phyloP scores from a whole-genome alignment of 1,140 invertebrate genomes.

The Diabrotica undecimpunctata region DNA sequence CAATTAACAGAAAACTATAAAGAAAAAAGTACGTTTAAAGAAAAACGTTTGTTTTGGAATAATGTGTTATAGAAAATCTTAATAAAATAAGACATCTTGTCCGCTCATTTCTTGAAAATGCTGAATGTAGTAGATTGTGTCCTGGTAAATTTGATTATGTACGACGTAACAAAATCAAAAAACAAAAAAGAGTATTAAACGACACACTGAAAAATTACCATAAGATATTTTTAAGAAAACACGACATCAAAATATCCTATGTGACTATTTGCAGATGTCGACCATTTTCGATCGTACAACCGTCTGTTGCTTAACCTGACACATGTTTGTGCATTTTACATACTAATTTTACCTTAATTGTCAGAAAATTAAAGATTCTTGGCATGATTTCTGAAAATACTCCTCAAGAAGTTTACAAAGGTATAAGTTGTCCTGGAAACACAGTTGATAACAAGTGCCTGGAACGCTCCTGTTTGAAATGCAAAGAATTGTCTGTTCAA shows the following conservation, averaged over 20 bases:
- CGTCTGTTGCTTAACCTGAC: too few species aligned
- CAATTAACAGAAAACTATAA: too few species aligned
- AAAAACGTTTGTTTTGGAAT: too few species aligned
- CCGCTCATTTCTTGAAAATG: too few species aligned
- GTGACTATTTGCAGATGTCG: too few species aligned
- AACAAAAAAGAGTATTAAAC: constrained; percentile 1
- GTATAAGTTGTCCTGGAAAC: neutral
- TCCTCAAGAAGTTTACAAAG: constrained; percentile 5
- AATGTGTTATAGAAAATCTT: too few species aligned
- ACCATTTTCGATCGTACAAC: too few species aligned
- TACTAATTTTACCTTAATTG: neutral
- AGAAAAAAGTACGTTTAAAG: too few species aligned
- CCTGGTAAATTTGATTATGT: neutral
- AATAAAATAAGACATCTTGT: too few species aligned
- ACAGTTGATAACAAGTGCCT: neutral
- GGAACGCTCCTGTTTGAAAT: constrained; percentile 1
- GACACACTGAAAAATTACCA: neutral
- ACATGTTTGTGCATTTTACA: too few species aligned
- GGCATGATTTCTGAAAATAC: constrained; percentile 6
- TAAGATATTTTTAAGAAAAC: neutral
- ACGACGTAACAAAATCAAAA: constrained; percentile 4
- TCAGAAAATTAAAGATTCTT: neutral
- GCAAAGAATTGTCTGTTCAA: neutral
- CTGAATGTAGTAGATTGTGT: constrained; percentile 5
- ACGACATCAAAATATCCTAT: too few species aligned